Evolutionary conservation across 2,888 invertebrate species (phyloP), one percentile per base, ranked within the genome.

Genomic region (Tromatobia lineatoria): DNA sequence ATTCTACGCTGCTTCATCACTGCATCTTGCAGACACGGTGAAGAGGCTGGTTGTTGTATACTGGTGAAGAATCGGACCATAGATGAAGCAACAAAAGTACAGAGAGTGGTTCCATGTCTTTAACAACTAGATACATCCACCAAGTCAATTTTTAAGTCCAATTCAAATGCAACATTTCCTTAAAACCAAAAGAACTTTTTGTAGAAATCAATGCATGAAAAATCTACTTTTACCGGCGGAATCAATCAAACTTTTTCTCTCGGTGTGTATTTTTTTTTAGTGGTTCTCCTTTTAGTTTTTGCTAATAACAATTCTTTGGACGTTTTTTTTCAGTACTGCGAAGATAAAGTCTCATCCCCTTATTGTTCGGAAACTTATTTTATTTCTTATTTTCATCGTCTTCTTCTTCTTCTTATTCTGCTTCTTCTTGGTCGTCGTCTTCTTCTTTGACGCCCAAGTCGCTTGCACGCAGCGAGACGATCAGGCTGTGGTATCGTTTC

Each of bases 271-370:
- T 45, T 76, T 59, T 77, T 34, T 64, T 52, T 73, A 67, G 75
- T 67, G 61, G 34, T 54, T 69, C 76, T 59, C 73, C 66, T 76
- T 76, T 71, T 71, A 57, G 25, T 66, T 61, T 13, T 15, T 10
- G 47, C 75, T 42, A 52, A n/a, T n/a, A 80, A 77, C 80, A 77
- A 52, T 70, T 42, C 42, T 59, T 42, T 57, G 52, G 67, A 64
- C 29, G 71, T 74, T 64, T 67, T 75, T 77, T 47, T 34, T 74
- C 75, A 18, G 18, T 38, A 15, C 78, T 45, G 82, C 79, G 73
- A 81, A 88, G 91, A 90, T 91, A 89, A 90, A 90, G 88, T 87
- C 61, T 38, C 18, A 11, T 82, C 85, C 89, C 89, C 87, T 85
- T 10, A 38, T 38, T 88, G 88, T 90, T 88, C 87, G 80, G 82